phyloP scores from a whole-genome alignment of 30 jellyfish, hydroid and myxozoan genomes.

The Turritopsis rubra region DNA sequence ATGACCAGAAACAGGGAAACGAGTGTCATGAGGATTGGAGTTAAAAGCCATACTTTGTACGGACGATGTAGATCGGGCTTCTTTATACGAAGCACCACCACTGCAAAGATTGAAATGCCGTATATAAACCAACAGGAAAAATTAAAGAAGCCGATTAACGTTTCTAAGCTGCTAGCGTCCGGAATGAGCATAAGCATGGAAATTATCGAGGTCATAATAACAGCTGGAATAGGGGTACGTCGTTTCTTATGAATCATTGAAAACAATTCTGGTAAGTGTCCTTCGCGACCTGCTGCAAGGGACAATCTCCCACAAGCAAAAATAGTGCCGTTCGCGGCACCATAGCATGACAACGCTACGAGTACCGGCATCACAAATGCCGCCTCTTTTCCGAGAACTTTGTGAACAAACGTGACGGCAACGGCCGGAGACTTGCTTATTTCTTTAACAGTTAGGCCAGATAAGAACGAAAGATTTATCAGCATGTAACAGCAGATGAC shows the following conservation, averaged over 20 bases:
- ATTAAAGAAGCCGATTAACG: conserved; percentile 39
- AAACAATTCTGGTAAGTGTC: conserved; percentile 59
- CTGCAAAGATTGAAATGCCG: conserved; percentile 52
- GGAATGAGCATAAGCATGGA: conserved; percentile 50
- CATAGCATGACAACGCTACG: conserved; percentile 57
- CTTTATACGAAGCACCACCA: conserved; percentile 43
- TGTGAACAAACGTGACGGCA: conserved; percentile 42
- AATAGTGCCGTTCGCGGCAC: conserved; percentile 57
- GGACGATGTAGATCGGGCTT: conserved; percentile 60
- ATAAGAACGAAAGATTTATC: conserved; percentile 37
- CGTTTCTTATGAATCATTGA: conserved; percentile 51
- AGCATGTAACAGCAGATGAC: conserved; percentile 43
- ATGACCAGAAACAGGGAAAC: conserved; percentile 43
- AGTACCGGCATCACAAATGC: conserved; percentile 53
- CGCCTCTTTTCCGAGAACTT: conserved; percentile 35
- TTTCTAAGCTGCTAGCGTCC: conserved; percentile 29
- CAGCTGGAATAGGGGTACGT: conserved; percentile 58
- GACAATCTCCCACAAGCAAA: conserved; percentile 58
- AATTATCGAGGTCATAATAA: conserved; percentile 32
- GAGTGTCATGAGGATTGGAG: conserved; percentile 49
- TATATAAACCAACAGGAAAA: conserved; percentile 50
- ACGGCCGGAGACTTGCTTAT: conserved; percentile 42
- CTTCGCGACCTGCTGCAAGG: conserved; percentile 72
- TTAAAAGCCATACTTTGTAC: conserved; percentile 43
- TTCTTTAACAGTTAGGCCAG: conserved; percentile 38